Evolutionary conservation across 1,140 invertebrate species (phyloP).

Genomic region (Coenobita brevimanus): DNA sequence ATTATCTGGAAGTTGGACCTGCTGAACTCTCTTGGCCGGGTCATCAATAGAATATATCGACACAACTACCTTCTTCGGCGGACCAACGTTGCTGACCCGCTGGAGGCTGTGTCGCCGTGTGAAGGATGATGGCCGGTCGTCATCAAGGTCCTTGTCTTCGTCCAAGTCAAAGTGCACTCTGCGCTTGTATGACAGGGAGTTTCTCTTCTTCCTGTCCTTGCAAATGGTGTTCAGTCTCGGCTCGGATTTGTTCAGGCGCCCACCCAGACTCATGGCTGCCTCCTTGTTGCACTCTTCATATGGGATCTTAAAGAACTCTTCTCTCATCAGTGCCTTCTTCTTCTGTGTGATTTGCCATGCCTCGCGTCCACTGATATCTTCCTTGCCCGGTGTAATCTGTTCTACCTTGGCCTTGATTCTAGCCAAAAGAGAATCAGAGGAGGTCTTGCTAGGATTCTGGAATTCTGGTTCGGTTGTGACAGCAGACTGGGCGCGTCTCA

Average conservation of each 20-base stretch:
- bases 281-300: slow-evolving; percentile 69
- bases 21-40: background rate
- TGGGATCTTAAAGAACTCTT: slow-evolving; percentile 66
- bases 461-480: background rate
- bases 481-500: slow-evolving; percentile 4
- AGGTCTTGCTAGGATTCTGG: background rate
- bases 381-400: background rate
- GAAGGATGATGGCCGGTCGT: background rate
- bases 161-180: slow-evolving; percentile 54
- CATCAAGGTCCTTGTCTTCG: slow-evolving; percentile 2
- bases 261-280: slow-evolving; percentile 52
- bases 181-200: slow-evolving; percentile 47
- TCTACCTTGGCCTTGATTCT: background rate
- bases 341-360: slow-evolving; percentile 64
- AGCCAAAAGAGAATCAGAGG: background rate
- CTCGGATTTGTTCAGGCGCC: slow-evolving; percentile 52
- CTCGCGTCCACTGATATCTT: slow-evolving; percentile 44
- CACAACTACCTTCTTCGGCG: slow-evolving; percentile 21
- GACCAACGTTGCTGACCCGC: background rate
- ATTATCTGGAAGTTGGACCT: background rate
- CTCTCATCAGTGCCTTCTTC: slow-evolving; percentile 54
- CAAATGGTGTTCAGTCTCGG: slow-evolving; percentile 36
- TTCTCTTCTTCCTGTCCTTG: slow-evolving; percentile 56
- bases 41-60: slow-evolving; percentile 43
- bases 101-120: too few species aligned